Evolutionary conservation across 2,888 invertebrate genomes (phyloP).

Genomic region (Epinotia brunnichana): DNA sequence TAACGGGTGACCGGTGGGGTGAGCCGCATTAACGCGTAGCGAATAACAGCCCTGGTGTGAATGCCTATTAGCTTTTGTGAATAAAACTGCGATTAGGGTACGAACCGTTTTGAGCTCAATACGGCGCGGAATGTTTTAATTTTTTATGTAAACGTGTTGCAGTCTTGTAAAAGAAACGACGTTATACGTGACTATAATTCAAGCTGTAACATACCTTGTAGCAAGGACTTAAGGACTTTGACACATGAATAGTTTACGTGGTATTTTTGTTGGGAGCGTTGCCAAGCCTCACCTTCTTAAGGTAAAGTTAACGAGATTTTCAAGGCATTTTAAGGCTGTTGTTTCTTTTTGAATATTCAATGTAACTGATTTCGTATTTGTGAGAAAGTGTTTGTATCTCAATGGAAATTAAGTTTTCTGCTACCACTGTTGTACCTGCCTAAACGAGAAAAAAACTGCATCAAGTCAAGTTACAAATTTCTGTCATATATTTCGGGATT

Average conservation of each 20-base stretch:
- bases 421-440: background rate
- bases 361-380: constrained; percentile 19
- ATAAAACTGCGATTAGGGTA: constrained; percentile 1
- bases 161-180: background rate
- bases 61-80: background rate
- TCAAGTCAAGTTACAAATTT: no score
- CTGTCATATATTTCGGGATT: no score
- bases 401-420: background rate
- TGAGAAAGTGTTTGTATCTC: background rate
- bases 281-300: constrained; percentile 28
- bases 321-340: constrained; percentile 18
- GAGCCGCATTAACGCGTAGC: no score
- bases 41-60: no score
- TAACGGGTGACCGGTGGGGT: no score
- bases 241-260: background rate
- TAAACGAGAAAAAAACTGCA: no score
- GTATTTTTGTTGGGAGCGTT: constrained; percentile 13
- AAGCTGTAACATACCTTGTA: constrained; percentile 1
- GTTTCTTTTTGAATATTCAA: constrained; percentile 29
- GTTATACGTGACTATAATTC: background rate
- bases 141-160: constrained; percentile 30
- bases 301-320: constrained; percentile 26
- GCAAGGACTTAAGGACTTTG: background rate
- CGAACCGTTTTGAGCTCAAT: constrained; percentile 15
- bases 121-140: constrained; percentile 14